Percentiles rank a stretch among this genome's conserved stretches.
Evolutionary conservation across 2,888 invertebrate species (phyloP).

Genomic region (Tryphoninae sp.): DNA sequence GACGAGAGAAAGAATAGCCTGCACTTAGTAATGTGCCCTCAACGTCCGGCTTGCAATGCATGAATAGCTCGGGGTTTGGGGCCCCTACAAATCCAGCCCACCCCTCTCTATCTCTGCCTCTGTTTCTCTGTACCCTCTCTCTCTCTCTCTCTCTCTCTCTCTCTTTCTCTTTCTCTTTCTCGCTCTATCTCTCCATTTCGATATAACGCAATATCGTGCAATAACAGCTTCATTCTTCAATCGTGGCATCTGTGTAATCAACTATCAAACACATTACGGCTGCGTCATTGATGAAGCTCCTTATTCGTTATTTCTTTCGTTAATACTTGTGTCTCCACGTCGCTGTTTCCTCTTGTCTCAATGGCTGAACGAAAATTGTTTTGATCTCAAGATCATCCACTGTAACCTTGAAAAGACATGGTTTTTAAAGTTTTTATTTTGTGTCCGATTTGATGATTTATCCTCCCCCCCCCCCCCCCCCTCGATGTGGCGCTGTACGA

Average conservation of each 20-base stretch:
- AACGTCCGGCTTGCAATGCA: constrained; percentile 66
- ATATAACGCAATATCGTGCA: constrained; percentile 28
- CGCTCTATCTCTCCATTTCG: constrained; percentile 31
- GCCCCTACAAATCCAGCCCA: constrained; percentile 73
- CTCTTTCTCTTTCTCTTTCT: constrained; percentile 35
- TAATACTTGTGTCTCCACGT: neutral
- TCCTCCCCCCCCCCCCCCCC: neutral
- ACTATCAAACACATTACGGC: constrained; percentile 52
- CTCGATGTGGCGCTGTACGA: constrained; percentile 51
- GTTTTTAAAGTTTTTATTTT: constrained; percentile 27
- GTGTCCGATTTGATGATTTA: constrained; percentile 45
- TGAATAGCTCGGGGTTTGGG: constrained; percentile 66
- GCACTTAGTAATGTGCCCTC: constrained; percentile 79
- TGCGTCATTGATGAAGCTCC: constrained; percentile 63
- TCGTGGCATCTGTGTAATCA: constrained; percentile 52
- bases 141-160: constrained; percentile 49
- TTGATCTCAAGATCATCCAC: constrained; percentile 14
- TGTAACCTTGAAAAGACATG: neutral
- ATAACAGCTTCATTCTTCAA: constrained; percentile 50
- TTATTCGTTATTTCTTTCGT: constrained; percentile 53
- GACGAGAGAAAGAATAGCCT: constrained; percentile 73
- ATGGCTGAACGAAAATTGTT: constrained; percentile 63
- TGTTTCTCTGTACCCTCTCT: constrained; percentile 25
- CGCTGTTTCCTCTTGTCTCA: constrained; percentile 4
- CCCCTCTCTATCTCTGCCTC: constrained; percentile 47